A percentile compares a stretch with the other conserved stretches of the same genome.
Evolutionary conservation across 2,888 invertebrate genomes (phyloP).

Genomic region (Tetranychus piercei): DNA sequence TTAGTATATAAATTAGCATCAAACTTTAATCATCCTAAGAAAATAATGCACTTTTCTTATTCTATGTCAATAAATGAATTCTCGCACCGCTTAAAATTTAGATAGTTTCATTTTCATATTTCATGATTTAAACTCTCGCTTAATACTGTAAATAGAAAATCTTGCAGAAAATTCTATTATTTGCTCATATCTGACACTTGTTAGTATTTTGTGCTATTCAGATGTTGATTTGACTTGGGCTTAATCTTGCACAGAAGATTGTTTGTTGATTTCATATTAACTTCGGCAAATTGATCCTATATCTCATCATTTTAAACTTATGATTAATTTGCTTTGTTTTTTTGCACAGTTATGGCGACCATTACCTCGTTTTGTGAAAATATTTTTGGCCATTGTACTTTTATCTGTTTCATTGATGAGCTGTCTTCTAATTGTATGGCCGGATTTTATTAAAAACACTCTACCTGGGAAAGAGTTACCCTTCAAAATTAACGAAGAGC

Average conservation of each 20-base stretch:
- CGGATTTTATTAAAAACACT: not conserved
- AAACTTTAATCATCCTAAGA: not conserved
- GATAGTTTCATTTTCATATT: too few relatives aligned
- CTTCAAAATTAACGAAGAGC: constrained; percentile 4
- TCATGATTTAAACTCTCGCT: too few relatives aligned
- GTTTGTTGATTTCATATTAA: too few relatives aligned
- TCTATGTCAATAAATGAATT: too few relatives aligned
- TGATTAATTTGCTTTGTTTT: not conserved
- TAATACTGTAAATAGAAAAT: too few relatives aligned
- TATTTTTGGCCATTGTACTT: not conserved
- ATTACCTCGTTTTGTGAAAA: constrained; percentile 1
- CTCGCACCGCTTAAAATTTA: too few relatives aligned
- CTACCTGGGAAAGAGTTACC: not conserved
- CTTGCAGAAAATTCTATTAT: too few relatives aligned
- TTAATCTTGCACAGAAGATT: too few relatives aligned
- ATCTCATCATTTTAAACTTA: not conserved
- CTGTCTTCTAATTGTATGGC: not conserved
- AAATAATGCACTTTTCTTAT: too few relatives aligned
- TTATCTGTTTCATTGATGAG: not conserved
- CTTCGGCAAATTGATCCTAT: not conserved
- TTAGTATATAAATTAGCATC: not conserved
- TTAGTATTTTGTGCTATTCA: too few relatives aligned
- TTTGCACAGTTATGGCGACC: constrained; percentile 1
- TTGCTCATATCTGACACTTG: too few relatives aligned
- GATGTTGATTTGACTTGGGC: too few relatives aligned